Percentiles rank a stretch among this genome's conserved stretches.
phyloP scores from a whole-genome alignment of 2,888 invertebrate species.

The Leptogaster cylindrica region DNA sequence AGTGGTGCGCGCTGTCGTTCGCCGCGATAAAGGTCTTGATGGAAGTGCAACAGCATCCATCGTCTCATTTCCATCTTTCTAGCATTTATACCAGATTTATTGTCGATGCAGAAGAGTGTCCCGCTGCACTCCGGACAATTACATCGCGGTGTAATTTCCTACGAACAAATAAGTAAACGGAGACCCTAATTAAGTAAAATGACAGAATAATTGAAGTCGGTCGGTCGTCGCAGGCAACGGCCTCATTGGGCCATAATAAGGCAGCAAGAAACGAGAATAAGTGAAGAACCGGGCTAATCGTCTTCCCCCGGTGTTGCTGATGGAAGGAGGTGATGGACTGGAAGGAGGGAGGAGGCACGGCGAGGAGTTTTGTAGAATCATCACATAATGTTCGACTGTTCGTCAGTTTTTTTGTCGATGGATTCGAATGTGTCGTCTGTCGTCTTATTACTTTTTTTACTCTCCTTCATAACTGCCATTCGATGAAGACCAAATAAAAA shows the following conservation, averaged over 20 bases:
- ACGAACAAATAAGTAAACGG: slow-evolving; percentile 25
- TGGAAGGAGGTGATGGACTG: neutral
- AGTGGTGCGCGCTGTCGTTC: too few relatives aligned
- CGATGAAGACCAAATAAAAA: slow-evolving; percentile 18
- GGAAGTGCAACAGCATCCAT: slow-evolving; percentile 19
- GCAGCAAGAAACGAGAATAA: neutral
- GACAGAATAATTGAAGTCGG: slow-evolving; percentile 36
- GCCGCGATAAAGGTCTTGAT: slow-evolving; percentile 16
- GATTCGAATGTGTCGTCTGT: slow-evolving; percentile 4
- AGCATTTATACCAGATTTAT: neutral
- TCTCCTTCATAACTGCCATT: slow-evolving; percentile 4
- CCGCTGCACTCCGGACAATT: neutral
- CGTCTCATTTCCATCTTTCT: neutral
- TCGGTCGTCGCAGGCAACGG: slow-evolving; percentile 27
- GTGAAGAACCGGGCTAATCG: slow-evolving; percentile 21
- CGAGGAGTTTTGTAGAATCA: slow-evolving; percentile 18
- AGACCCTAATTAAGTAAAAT: slow-evolving; percentile 34
- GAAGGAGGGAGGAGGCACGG: neutral
- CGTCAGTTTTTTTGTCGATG: slow-evolving; percentile 12
- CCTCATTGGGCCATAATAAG: slow-evolving; percentile 3
- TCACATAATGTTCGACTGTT: neutral
- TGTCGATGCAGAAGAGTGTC: neutral
- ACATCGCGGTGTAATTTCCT: slow-evolving; percentile 12
- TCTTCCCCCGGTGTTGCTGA: slow-evolving; percentile 7
- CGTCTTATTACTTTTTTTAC: neutral